Evolutionary conservation across 2,797 vertebrate genomes (phyloP), one percentile per base, ranked within the genome.

Genomic region (Rhinatrema bivittatum): DNA sequence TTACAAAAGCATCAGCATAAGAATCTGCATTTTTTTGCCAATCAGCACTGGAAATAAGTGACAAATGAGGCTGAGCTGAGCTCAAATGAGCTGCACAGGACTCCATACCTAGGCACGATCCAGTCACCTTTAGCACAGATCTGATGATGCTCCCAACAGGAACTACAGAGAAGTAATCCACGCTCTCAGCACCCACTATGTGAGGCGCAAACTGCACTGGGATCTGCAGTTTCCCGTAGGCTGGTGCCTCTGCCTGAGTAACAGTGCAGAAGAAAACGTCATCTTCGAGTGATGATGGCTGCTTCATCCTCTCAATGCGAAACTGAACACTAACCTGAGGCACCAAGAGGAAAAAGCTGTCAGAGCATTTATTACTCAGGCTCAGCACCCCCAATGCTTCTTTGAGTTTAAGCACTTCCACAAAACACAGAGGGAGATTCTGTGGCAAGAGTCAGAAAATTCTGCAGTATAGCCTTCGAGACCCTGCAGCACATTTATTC

Each of bases 311-410:
- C 39, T 82, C 74, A 16, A 98, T 65, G 49, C 36, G 75, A 65
- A 90, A 93, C 3, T 77, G 73, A 1, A 81, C 76, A 17, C 69
- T 77, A 11, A 97, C 91, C 96, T 98, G 56, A 7, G 62, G 45
- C 26, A 2, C 48, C 29, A 39, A 32, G 41, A 47, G 1, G 10
- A 18, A 20, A 20, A 5, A 20, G 20, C 19, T 32, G n/a, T n/a
- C n/a, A 32, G 41, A n/a, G n/a, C n/a, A n/a, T n/a, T n/a, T n/a
- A n/a, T n/a, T n/a, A n/a, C n/a, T n/a, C n/a, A n/a, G n/a, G n/a
- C n/a, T n/a, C n/a, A n/a, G n/a, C n/a, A n/a, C n/a, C n/a, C n/a
- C n/a, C n/a, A n/a, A n/a, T n/a, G n/a, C n/a, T n/a, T n/a, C n/a
- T n/a, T n/a, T n/a, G n/a, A n/a, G n/a, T n/a, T n/a, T n/a, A n/a